These are phyloP conservation scores for Xestia sexstrigata DNA, from an alignment of 2,888 invertebrate genomes.

Conservation along the genomic window DNA sequence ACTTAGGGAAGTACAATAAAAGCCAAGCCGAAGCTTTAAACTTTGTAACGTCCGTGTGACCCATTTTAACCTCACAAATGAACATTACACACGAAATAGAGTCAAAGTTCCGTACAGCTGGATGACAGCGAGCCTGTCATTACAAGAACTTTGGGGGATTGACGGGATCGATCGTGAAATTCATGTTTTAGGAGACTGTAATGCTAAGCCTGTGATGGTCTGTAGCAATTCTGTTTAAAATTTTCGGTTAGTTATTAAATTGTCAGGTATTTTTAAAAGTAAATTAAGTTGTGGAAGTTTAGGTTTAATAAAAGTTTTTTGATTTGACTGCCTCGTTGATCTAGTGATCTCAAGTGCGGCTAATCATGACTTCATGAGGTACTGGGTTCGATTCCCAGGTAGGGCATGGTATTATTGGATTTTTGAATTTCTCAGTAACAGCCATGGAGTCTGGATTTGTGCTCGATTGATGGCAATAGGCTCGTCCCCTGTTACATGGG, in stretches of 20 bases:
- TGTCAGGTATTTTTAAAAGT: too few species aligned
- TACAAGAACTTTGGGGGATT: conserved; percentile 44
- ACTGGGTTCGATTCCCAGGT: too few species aligned
- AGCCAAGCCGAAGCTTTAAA: conserved; percentile 53
- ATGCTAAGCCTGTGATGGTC: background rate
- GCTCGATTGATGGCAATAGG: too few species aligned
- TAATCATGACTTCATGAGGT: too few species aligned
- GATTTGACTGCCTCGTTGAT: background rate
- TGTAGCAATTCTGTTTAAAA: background rate
- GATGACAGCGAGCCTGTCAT: conserved; percentile 51
- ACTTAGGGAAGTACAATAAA: conserved; percentile 57
- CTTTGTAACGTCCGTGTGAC: conserved; percentile 46
- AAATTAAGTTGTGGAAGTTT: background rate
- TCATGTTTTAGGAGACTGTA: background rate
- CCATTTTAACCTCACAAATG: conserved; percentile 61
- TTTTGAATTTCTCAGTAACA: too few species aligned
- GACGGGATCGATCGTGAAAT: conserved; percentile 33
- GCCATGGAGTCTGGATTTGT: too few species aligned
- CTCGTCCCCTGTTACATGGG: too few species aligned
- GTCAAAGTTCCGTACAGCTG: conserved; percentile 35
- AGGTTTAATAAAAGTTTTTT: too few species aligned
- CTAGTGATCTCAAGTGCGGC: too few species aligned
- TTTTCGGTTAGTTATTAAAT: background rate
- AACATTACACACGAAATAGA: conserved; percentile 49
- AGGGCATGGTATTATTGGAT: too few species aligned